These are phyloP conservation scores for Patella pellucida DNA, from an alignment of 2,888 invertebrate species.

Conservation along the genomic window DNA sequence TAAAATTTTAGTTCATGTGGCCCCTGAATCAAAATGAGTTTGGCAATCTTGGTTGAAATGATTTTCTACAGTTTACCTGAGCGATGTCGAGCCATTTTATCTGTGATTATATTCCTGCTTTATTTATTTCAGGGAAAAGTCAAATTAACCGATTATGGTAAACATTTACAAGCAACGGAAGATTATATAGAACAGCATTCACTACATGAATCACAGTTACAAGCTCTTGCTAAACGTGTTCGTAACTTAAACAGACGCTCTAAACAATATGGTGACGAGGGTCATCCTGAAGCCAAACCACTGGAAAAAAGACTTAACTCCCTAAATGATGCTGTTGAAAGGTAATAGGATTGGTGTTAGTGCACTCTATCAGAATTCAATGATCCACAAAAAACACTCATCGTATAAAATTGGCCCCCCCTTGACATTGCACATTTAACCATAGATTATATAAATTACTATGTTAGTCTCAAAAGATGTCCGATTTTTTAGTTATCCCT, in stretches of 20 bases:
- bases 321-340: slow-evolving; percentile 84
- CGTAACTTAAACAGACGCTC: slow-evolving; percentile 89
- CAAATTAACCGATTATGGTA: slow-evolving; percentile 89
- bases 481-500: no score
- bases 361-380: not conserved
- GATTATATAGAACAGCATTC: slow-evolving; percentile 94
- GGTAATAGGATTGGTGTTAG: slow-evolving; percentile 58
- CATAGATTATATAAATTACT: no score
- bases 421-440: no score
- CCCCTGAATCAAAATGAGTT: no score
- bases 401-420: no score
- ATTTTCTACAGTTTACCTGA: no score
- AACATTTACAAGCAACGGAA: slow-evolving; percentile 94
- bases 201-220: slow-evolving; percentile 90
- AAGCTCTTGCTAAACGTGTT: slow-evolving; percentile 88
- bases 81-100: not conserved
- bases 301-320: slow-evolving; percentile 82
- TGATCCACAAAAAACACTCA: no score
- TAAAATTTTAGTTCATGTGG: no score
- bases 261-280: slow-evolving; percentile 91
- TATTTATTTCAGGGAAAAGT: slow-evolving; percentile 75
- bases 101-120: not conserved
- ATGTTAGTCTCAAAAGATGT: no score
- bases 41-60: no score
- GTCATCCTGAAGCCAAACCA: slow-evolving; percentile 74